A percentile compares a stretch with the other conserved stretches of the same genome.
Conservation (phyloP, 2,797 vertebrate species). For the Synaphobranchus kaupii region DNA sequence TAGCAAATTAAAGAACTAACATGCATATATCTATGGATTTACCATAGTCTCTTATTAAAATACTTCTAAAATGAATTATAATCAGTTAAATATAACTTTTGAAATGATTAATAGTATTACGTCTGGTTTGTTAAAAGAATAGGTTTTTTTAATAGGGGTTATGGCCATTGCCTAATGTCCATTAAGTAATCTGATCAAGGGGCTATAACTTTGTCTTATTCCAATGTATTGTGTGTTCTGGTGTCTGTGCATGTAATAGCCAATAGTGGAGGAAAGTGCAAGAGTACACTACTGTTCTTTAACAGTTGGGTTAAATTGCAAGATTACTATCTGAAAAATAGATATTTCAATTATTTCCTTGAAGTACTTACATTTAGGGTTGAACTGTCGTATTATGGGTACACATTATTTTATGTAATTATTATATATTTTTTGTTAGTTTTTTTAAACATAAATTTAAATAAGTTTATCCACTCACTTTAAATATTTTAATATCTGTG, state of each 20-base stretch:
- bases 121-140: not conserved
- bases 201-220: slow-evolving; percentile 60
- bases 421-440: not conserved
- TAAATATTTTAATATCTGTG: not conserved
- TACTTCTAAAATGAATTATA: not conserved
- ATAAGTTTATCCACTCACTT: not conserved
- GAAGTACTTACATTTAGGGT: not conserved
- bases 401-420: not conserved
- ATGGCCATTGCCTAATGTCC: slow-evolving; percentile 21
- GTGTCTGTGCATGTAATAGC: slow-evolving; percentile 55
- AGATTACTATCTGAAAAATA: too few species aligned
- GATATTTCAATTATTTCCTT: not conserved
- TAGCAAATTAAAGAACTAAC: not conserved
- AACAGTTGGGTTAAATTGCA: not conserved
- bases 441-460: not conserved
- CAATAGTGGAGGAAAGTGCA: slow-evolving; percentile 53
- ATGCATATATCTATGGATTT: not conserved
- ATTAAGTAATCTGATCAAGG: slow-evolving; percentile 55
- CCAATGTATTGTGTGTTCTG: slow-evolving; percentile 50
- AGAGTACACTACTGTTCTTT: slow-evolving; percentile 16
- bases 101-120: slow-evolving; percentile 38
- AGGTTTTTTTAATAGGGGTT: not conserved
- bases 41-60: not conserved
- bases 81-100: slow-evolving; percentile 13
- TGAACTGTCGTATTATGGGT: not conserved